Evolutionary conservation across 2,113 vertebrate species (phyloP), one percentile per base, ranked within the genome.

Genomic region (Emydura subglobosa): DNA sequence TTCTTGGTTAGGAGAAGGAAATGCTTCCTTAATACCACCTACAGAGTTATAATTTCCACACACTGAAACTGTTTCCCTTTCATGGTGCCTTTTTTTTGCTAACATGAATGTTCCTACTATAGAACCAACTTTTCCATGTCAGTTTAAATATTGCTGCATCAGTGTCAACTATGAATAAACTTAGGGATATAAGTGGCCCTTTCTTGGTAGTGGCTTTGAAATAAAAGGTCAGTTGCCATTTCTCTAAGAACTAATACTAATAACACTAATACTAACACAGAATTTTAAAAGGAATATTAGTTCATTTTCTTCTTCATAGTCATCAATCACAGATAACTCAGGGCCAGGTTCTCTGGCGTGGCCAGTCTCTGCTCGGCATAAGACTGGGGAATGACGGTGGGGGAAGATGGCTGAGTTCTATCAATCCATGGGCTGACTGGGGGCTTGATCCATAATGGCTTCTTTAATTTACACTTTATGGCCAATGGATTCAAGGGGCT

Each of bases 1-100:
- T 87, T 44, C 79, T 91, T 94, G 74, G 74, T 61, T 96, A 85
- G 82, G 13, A 86, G 83, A 95, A 94, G 82, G 65, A 91, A 95
- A 93, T 92, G 92, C 57, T 85, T 57, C 83, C 4, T 85, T 92
- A 93, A 87, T 92, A 50, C 91, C 92, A 95, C 86, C 92, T 92
- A 85, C 59, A 84, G 54, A 90, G 47, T 6, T 47, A 78, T 22
- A 42, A 16, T 74, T 89, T 76, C 81, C 42, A 29, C 27, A 78
- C 53, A 59, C 34, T 78, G 88, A 78, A 78, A 85, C 0, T 0
- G 88, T 91, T 96, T 90, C 78, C 65, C 49, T 93, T 91, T 89
- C 93, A 86, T 79, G 57, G n/a, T 5, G 27, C 44, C 68, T 16
- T 59, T 65, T 50, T 65, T 87, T 84, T 86, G 85, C 68, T 79